Percentiles rank a stretch among this genome's conserved stretches.
Conservation (phyloP, 1,140 invertebrate species). For the Aethina tumida region DNA sequence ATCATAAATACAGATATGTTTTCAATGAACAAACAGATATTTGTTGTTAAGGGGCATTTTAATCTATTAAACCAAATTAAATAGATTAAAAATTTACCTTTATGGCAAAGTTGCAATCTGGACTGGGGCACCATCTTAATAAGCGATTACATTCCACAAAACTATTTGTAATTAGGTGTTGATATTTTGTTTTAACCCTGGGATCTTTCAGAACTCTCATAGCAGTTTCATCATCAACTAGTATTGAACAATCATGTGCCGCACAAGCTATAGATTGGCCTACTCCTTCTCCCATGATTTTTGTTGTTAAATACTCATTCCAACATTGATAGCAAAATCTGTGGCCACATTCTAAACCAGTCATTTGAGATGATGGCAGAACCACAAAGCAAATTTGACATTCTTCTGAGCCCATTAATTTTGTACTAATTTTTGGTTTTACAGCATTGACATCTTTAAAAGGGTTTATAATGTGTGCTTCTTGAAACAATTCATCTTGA, state of each 20-base stretch:
- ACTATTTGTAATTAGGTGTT: slow-evolving; percentile 65
- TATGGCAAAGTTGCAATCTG: slow-evolving; percentile 59
- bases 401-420: slow-evolving; percentile 53
- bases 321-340: slow-evolving; percentile 58
- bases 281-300: slow-evolving; percentile 62
- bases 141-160: slow-evolving; percentile 67
- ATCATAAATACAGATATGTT: too few species aligned
- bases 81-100: slow-evolving; percentile 49
- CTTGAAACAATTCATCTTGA: slow-evolving; percentile 52
- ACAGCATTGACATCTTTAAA: slow-evolving; percentile 35
- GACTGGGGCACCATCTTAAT: slow-evolving; percentile 62
- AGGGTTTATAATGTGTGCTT: slow-evolving; percentile 57
- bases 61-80: not conserved
- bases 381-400: slow-evolving; percentile 86
- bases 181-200: slow-evolving; percentile 58
- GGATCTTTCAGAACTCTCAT: slow-evolving; percentile 54
- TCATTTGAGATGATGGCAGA: slow-evolving; percentile 44
- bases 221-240: slow-evolving; percentile 61
- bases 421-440: slow-evolving; percentile 25
- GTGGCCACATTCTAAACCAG: slow-evolving; percentile 61
- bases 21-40: too few species aligned
- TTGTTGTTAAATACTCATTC: slow-evolving; percentile 60
- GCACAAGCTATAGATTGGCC: slow-evolving; percentile 59
- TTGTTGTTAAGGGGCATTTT: not conserved
- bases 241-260: slow-evolving; percentile 44